Percentiles rank a stretch among this genome's conserved stretches.
These are phyloP conservation scores for Sciurus vulgaris DNA, from an alignment of 2,797 vertebrate genomes.

Conservation along the genomic window DNA sequence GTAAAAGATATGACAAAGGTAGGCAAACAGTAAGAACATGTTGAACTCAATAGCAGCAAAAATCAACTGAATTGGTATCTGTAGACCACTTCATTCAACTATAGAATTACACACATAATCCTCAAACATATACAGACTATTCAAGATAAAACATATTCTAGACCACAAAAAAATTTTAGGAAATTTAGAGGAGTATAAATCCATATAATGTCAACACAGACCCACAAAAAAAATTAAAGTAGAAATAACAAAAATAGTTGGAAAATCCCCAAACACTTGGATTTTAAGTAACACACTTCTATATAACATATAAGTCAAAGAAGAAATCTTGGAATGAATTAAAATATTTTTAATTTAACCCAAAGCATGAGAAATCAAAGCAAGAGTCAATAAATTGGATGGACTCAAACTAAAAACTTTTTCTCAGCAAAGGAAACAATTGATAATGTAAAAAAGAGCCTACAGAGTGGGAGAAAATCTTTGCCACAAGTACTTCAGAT, in stretches of 20 bases:
- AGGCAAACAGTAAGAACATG: too few species aligned
- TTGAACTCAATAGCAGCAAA: not conserved
- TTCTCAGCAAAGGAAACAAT: too few species aligned
- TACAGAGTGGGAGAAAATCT: too few species aligned
- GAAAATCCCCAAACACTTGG: not conserved
- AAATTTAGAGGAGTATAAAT: not conserved
- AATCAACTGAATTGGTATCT: not conserved
- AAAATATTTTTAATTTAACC: not conserved
- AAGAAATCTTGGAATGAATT: too few species aligned
- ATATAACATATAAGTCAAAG: too few species aligned
- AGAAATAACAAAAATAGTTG: not conserved
- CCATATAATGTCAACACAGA: not conserved
- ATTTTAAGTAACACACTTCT: too few species aligned
- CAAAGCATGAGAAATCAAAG: too few species aligned
- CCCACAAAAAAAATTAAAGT: not conserved
- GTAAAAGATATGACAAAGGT: not conserved
- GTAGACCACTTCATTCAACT: not conserved
- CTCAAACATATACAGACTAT: not conserved
- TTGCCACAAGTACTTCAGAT: too few species aligned
- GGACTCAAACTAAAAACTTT: too few species aligned
- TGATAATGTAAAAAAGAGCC: too few species aligned
- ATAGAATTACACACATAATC: not conserved
- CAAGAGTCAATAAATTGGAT: too few species aligned
- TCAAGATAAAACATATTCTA: not conserved
- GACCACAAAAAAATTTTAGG: not conserved